A percentile compares a stretch with the other conserved stretches of the same genome.
Evolutionary conservation across 1,140 invertebrate genomes (phyloP).

Genomic region (Drosophila simulans): DNA sequence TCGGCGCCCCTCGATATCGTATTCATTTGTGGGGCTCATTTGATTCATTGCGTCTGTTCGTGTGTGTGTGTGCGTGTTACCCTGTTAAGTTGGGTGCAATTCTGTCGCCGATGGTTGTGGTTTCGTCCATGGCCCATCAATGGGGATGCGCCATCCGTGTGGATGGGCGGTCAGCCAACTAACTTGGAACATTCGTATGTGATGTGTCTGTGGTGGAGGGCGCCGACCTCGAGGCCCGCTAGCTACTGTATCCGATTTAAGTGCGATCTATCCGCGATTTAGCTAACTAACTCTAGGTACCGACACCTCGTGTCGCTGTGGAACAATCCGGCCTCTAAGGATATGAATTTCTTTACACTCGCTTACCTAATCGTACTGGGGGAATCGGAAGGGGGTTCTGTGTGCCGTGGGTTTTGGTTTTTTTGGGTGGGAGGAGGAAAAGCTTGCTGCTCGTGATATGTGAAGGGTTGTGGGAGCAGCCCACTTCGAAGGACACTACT

Average conservation of each 20-base stretch:
- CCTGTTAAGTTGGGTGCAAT: background rate
- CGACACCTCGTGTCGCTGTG: conserved; percentile 26
- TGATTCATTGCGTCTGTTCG: conserved; percentile 29
- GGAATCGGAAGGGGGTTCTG: conserved; percentile 12
- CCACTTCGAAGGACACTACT: conserved; percentile 14
- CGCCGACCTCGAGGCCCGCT: conserved; percentile 55
- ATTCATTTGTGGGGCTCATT: conserved; percentile 68
- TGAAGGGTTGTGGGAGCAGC: conserved; percentile 30
- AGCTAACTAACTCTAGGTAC: conserved; percentile 20
- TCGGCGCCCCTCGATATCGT: conserved; percentile 39
- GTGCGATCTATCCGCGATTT: conserved; percentile 1
- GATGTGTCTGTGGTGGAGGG: conserved; percentile 3
- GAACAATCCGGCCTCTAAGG: conserved; percentile 15
- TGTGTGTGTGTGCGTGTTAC: conserved; percentile 32
- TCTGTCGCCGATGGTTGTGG: background rate
- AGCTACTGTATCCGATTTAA: background rate
- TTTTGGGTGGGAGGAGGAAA: conserved; percentile 6
- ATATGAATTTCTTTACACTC: conserved; percentile 39
- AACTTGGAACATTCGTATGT: conserved; percentile 2
- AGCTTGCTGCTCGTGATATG: conserved; percentile 46
- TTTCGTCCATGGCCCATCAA: conserved; percentile 3
- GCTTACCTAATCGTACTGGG: conserved; percentile 16
- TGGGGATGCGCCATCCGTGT: background rate
- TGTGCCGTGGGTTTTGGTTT: background rate
- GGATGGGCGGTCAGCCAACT: conserved; percentile 1